Conservation (phyloP, 1,140 invertebrate species). For the Tribolium madens region DNA sequence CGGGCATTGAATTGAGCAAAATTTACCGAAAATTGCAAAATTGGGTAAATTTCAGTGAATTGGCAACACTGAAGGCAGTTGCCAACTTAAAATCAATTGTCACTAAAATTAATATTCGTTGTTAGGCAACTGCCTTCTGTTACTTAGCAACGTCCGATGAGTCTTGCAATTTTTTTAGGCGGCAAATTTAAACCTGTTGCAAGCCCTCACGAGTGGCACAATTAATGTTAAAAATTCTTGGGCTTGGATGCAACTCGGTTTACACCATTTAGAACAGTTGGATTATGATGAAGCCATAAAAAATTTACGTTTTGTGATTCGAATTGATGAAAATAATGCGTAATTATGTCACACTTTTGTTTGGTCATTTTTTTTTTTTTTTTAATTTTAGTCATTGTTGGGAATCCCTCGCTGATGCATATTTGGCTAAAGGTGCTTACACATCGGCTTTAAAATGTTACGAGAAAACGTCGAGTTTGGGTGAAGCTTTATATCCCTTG, state of each 20-base stretch:
- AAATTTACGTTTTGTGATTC: conserved; percentile 81
- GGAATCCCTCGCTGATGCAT: conserved; percentile 91
- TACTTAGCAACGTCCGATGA: no score
- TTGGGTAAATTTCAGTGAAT: conserved; percentile 68
- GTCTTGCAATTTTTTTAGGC: conserved; percentile 68
- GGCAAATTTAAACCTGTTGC: conserved; percentile 77
- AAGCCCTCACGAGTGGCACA: conserved; percentile 69
- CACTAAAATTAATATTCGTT: no score
- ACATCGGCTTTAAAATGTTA: conserved; percentile 89
- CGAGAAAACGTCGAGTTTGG: conserved; percentile 78
- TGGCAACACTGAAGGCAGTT: conserved; percentile 5
- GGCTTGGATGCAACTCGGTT: conserved; percentile 84
- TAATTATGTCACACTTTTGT: conserved; percentile 38
- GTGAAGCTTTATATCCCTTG: conserved; percentile 77
- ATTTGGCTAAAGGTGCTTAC: conserved; percentile 84
- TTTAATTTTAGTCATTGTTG: conserved; percentile 73
- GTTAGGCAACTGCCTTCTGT: no score
- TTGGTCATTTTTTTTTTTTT: conserved; percentile 18
- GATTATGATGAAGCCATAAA: conserved; percentile 80
- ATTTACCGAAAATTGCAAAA: conserved; percentile 78
- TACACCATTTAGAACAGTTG: conserved; percentile 79
- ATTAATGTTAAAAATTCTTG: conserved; percentile 74
- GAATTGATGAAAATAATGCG: conserved; percentile 69
- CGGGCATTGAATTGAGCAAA: conserved; percentile 80
- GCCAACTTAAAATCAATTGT: no score